A percentile compares a stretch with the other conserved stretches of the same genome.
Evolutionary conservation across 2,113 vertebrate genomes (phyloP).

Genomic region (Scopus umbretta): DNA sequence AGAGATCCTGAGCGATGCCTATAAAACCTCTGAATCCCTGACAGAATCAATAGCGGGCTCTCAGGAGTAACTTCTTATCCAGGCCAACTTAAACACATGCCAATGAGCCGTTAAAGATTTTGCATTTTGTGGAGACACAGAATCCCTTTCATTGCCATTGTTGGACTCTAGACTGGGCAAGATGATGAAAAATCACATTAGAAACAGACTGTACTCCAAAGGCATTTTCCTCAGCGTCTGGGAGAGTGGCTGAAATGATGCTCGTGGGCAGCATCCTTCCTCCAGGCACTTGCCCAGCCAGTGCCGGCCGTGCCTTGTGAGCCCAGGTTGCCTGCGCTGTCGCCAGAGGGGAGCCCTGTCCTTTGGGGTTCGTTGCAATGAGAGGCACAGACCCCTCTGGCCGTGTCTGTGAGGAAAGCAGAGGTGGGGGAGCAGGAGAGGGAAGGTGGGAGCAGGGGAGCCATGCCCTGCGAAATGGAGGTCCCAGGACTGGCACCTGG

Average conservation of each 20-base stretch:
- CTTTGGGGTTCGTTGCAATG: accelerated
- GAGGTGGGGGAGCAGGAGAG: no score
- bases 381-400: neutral
- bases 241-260: accelerated
- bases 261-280: accelerated
- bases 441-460: neutral
- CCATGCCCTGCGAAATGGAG: accelerated
- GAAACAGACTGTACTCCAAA: neutral
- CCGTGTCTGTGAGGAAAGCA: accelerated
- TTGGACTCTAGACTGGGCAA: neutral
- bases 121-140: slow-evolving; percentile 21
- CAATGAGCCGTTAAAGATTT: slow-evolving; percentile 53
- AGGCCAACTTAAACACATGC: slow-evolving; percentile 29
- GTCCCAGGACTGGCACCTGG: neutral
- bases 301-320: accelerated
- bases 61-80: slow-evolving; percentile 41
- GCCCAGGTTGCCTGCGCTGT: neutral
- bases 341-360: accelerated
- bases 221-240: neutral
- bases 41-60: slow-evolving; percentile 57
- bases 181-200: neutral
- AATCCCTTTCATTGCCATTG: neutral
- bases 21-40: slow-evolving; percentile 54
- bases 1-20: slow-evolving; percentile 41
- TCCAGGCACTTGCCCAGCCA: accelerated